These are phyloP conservation scores for Tricholauxania praeusta DNA, from an alignment of 2,888 invertebrate genomes.

Conservation along the genomic window DNA sequence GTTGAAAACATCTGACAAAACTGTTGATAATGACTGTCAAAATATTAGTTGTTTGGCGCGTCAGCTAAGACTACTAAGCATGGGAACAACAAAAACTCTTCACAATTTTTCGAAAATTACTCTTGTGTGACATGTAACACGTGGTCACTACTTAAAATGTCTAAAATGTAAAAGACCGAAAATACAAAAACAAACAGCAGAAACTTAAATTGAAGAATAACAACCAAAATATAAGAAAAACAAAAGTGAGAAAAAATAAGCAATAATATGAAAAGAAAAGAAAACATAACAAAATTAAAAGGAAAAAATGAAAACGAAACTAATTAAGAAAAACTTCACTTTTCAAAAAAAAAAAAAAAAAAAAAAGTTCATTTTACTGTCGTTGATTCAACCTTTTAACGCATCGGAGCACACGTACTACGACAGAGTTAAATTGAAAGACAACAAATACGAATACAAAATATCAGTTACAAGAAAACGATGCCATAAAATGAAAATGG, in stretches of 20 bases:
- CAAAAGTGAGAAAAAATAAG: background rate
- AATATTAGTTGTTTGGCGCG: background rate
- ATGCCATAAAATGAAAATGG: too few species aligned
- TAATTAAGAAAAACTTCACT: background rate
- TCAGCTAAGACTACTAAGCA: background rate
- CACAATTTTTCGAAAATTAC: background rate
- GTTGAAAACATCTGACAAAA: too few species aligned
- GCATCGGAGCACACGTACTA: background rate
- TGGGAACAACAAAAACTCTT: too few species aligned
- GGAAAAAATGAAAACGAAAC: slow-evolving; percentile 4
- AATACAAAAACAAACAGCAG: background rate
- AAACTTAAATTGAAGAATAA: background rate
- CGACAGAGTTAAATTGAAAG: background rate
- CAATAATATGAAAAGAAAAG: background rate
- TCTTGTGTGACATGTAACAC: slow-evolving; percentile 17
- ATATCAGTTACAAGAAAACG: too few species aligned
- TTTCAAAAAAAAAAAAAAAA: background rate
- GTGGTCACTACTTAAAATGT: background rate
- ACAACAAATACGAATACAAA: background rate
- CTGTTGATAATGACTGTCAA: background rate
- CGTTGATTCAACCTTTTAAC: background rate
- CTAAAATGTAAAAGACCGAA: background rate
- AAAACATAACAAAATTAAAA: background rate
- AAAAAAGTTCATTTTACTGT: background rate
- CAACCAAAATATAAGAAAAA: slow-evolving; percentile 9